A percentile compares a stretch with the other conserved stretches of the same genome.
Conservation (phyloP, 2,797 vertebrate species). For the Cynopterus sphinx region DNA sequence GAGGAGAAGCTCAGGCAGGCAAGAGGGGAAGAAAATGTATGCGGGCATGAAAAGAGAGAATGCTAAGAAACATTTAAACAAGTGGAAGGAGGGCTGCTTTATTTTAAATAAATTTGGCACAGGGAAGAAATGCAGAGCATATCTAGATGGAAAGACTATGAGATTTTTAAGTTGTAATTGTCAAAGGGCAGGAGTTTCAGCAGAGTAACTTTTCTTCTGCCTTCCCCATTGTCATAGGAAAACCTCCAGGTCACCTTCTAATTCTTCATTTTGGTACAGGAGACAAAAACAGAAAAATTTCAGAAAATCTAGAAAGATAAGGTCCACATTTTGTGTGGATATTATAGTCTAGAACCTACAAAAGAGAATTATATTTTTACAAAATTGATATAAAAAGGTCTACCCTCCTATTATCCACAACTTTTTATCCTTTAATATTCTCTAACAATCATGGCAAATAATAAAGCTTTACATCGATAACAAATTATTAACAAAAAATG, state of each 20-base stretch:
- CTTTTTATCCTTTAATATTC: background rate
- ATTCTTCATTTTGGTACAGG: background rate
- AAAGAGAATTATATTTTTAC: background rate
- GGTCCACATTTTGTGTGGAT: background rate
- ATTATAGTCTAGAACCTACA: background rate
- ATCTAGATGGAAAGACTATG: background rate
- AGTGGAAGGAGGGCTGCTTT: background rate
- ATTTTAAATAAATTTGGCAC: background rate
- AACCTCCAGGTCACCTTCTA: background rate
- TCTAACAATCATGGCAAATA: background rate
- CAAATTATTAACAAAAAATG: conserved; percentile 13
- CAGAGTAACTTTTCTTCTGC: background rate
- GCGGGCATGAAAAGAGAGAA: too few relatives aligned
- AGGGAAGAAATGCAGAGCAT: background rate
- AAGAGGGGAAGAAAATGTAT: background rate
- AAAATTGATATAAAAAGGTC: background rate
- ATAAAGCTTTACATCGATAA: background rate
- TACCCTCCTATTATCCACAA: background rate
- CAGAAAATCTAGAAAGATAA: background rate
- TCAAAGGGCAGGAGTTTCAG: background rate
- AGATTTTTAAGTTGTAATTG: background rate
- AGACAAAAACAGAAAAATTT: background rate
- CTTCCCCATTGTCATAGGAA: too few relatives aligned
- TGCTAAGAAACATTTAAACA: background rate
- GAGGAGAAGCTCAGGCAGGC: background rate